Evolutionary conservation across 2,888 invertebrate species (phyloP).

Genomic region (Coelogynopora nodosa): DNA sequence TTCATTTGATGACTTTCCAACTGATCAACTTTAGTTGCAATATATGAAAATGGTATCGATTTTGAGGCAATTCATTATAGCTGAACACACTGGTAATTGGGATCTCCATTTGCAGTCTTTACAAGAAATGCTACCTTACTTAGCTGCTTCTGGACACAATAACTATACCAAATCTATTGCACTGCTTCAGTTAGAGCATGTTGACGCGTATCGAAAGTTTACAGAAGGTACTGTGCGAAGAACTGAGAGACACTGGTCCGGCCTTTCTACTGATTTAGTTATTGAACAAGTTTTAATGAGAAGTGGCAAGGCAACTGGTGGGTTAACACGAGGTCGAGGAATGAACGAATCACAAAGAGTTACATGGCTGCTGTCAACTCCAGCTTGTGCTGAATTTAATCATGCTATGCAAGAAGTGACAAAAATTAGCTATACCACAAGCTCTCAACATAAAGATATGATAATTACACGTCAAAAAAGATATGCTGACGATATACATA

Average conservation of each 20-base stretch:
- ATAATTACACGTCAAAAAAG: neutral
- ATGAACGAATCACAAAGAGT: constrained; percentile 47
- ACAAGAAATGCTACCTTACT: neutral
- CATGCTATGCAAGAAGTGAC: constrained; percentile 46
- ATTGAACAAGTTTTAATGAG: constrained; percentile 21
- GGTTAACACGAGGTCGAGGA: constrained; percentile 44
- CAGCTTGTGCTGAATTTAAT: no score
- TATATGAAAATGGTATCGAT: neutral
- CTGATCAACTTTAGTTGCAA: neutral
- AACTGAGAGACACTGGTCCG: constrained; percentile 27
- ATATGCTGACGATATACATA: neutral
- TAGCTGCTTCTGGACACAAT: neutral
- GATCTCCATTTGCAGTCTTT: neutral
- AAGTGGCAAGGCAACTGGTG: neutral
- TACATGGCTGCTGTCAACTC: no score
- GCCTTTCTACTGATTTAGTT: neutral
- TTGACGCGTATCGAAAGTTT: no score
- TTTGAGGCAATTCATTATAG: neutral
- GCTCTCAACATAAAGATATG: neutral
- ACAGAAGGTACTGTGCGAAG: no score
- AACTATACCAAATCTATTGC: neutral
- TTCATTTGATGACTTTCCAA: no score
- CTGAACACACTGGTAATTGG: neutral
- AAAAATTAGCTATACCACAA: neutral
- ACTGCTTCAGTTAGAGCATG: no score